Percentiles rank a stretch among this genome's conserved stretches.
These are phyloP conservation scores for Pangasius djambal DNA, from an alignment of 2,797 vertebrate species.

Conservation along the genomic window DNA sequence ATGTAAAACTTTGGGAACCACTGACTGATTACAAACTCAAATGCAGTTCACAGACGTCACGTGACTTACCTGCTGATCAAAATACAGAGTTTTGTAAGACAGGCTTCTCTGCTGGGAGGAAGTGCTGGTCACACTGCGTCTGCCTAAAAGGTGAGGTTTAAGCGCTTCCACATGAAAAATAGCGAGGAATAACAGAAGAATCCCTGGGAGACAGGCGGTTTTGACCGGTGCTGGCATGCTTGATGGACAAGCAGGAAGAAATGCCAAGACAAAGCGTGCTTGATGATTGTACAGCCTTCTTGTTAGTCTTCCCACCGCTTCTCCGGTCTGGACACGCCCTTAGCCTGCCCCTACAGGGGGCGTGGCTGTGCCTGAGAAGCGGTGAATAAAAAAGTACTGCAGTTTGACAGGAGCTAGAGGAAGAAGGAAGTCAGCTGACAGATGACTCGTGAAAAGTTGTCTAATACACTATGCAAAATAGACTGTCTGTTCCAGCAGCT, in stretches of 20 bases:
- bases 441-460: conserved; percentile 17
- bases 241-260: conserved; percentile 29
- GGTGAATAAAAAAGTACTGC: neutral
- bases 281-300: neutral
- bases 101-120: conserved; percentile 52
- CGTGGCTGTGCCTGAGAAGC: conserved; percentile 9
- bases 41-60: neutral
- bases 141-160: conserved; percentile 67
- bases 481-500: neutral
- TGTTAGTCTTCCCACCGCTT: conserved; percentile 21
- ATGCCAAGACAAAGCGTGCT: neutral
- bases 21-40: neutral
- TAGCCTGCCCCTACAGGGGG: neutral
- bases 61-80: conserved; percentile 78
- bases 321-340: conserved; percentile 16
- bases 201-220: conserved; percentile 34
- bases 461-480: neutral
- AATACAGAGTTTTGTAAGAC: conserved; percentile 75
- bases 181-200: conserved; percentile 58
- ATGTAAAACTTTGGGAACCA: neutral
- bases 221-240: conserved; percentile 41
- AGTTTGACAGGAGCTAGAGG: conserved; percentile 31
- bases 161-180: conserved; percentile 66
- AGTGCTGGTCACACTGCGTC: conserved; percentile 43
- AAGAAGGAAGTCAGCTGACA: conserved; percentile 59